Conservation (phyloP, 92 coral and sea anemone genomes). For the Epizoanthus stellaris region DNA sequence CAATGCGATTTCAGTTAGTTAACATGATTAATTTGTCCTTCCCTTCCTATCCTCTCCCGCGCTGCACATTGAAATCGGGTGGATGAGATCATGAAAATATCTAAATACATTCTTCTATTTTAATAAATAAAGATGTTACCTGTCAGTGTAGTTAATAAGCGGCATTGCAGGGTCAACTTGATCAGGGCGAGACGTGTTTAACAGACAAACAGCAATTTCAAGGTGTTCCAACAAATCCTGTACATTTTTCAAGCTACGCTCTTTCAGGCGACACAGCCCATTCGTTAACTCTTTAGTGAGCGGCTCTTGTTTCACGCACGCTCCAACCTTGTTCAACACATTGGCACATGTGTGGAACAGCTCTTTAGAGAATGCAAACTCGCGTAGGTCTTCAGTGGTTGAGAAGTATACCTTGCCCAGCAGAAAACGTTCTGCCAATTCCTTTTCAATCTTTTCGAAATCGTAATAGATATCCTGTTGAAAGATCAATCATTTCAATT, state of each 20-base stretch:
- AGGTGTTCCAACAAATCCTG: slow-evolving; percentile 68
- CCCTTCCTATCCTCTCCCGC: no score
- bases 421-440: slow-evolving; percentile 58
- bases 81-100: no score
- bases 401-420: slow-evolving; percentile 68
- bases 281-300: slow-evolving; percentile 56
- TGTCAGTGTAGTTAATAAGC: slow-evolving; percentile 61
- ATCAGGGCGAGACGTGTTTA: slow-evolving; percentile 46
- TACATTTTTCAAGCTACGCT: slow-evolving; percentile 57
- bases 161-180: slow-evolving; percentile 42
- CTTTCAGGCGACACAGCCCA: slow-evolving; percentile 60
- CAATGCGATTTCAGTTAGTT: no score
- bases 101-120: no score
- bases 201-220: slow-evolving; percentile 69
- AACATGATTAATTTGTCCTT: no score
- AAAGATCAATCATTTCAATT: background rate
- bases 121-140: slow-evolving; percentile 30
- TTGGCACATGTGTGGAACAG: slow-evolving; percentile 77
- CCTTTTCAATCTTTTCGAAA: slow-evolving; percentile 67
- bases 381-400: slow-evolving; percentile 46
- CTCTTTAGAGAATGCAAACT: slow-evolving; percentile 69
- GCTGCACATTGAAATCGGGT: no score
- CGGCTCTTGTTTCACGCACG: slow-evolving; percentile 55
- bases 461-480: slow-evolving; percentile 58
- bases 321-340: slow-evolving; percentile 58